Evolutionary conservation across 2,888 invertebrate genomes (phyloP).

Genomic region (Campaea margaritaria): DNA sequence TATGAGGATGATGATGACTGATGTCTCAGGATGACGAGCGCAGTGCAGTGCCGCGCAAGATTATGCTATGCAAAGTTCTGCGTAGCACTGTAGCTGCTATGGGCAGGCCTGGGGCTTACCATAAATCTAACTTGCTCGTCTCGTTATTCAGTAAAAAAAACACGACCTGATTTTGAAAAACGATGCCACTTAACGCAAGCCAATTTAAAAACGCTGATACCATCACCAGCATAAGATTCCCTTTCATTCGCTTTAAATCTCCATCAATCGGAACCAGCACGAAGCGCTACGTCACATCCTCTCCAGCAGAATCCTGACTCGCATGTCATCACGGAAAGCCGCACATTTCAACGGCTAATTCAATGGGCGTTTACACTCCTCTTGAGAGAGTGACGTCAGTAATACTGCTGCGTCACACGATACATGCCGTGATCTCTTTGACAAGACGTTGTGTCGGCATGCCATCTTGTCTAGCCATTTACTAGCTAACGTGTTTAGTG

Average conservation of each 20-base stretch:
- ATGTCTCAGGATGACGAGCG: no score
- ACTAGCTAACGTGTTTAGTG: background rate
- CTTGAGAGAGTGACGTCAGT: constrained; percentile 46
- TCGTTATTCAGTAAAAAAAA: no score
- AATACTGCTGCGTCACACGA: constrained; percentile 19
- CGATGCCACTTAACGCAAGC: no score
- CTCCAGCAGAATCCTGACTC: constrained; percentile 47
- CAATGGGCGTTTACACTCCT: constrained; percentile 43
- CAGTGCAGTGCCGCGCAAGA: no score
- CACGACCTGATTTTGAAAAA: no score
- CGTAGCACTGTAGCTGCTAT: no score
- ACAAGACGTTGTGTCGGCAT: constrained; percentile 17
- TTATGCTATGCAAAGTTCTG: no score
- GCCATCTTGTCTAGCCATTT: constrained; percentile 23
- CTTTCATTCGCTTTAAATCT: background rate
- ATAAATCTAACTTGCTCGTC: no score
- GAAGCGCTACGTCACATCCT: constrained; percentile 30
- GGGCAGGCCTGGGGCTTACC: no score
- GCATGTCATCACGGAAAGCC: constrained; percentile 63
- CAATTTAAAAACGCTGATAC: background rate
- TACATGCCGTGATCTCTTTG: constrained; percentile 31
- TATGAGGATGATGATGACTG: no score
- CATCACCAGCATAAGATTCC: background rate
- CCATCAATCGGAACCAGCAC: constrained; percentile 4
- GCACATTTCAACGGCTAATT: constrained; percentile 14